phyloP scores from a whole-genome alignment of 2,888 invertebrate species.

The Caenorhabditis drosophilae region DNA sequence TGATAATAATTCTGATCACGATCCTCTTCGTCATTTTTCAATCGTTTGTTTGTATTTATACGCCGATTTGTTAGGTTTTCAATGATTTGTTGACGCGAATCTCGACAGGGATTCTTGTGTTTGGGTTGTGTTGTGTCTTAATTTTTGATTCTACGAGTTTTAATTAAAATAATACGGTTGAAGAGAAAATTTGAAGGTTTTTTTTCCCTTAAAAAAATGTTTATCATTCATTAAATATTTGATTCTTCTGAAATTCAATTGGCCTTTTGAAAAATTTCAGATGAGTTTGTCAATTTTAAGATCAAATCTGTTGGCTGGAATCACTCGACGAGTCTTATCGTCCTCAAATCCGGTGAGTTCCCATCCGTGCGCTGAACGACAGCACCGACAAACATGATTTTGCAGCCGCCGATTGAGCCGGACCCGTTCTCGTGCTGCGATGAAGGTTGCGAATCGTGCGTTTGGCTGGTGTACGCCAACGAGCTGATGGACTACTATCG shows the following conservation, averaged over 20 bases:
- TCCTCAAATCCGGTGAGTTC: too few relatives aligned
- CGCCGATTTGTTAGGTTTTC: background rate
- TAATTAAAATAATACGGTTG: too few relatives aligned
- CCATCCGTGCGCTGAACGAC: too few relatives aligned
- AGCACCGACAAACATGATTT: too few relatives aligned
- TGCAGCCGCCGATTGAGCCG: conserved; percentile 25
- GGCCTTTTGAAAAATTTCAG: too few relatives aligned
- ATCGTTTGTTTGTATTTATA: background rate
- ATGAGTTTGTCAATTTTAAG: background rate
- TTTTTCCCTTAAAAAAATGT: background rate
- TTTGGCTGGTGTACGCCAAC: conserved; percentile 59
- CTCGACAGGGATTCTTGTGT: too few relatives aligned
- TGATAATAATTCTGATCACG: background rate
- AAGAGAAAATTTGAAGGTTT: conserved; percentile 1
- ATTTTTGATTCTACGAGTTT: too few relatives aligned
- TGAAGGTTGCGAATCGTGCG: conserved; percentile 60
- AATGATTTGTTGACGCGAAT: too few relatives aligned
- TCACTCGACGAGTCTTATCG: background rate
- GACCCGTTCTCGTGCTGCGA: conserved; percentile 52
- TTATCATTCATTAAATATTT: background rate
- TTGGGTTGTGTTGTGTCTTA: too few relatives aligned
- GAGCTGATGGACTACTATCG: conserved; percentile 51
- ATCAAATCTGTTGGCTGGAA: background rate
- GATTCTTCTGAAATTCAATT: background rate
- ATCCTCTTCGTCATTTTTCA: background rate